Evolutionary conservation across 1,140 invertebrate species (phyloP).

Genomic region (Brachionus calyciflorus): DNA sequence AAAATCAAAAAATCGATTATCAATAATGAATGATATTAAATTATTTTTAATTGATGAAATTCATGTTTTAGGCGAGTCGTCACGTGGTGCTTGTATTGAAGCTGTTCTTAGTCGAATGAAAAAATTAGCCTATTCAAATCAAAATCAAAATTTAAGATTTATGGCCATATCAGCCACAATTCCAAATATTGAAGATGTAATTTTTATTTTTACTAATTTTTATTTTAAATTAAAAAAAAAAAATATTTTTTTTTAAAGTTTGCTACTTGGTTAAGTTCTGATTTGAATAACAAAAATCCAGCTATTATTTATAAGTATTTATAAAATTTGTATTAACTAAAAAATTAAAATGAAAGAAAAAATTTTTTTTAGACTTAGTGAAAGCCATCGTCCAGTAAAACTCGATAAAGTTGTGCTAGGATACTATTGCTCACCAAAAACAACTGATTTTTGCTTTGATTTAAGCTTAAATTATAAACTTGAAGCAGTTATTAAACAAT

Average conservation of each 20-base stretch:
- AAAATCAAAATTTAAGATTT: constrained; percentile 64
- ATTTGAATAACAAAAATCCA: constrained; percentile 53
- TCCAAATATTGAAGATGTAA: constrained; percentile 71
- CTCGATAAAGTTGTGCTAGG: constrained; percentile 72
- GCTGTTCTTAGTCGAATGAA: constrained; percentile 75
- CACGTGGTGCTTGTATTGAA: constrained; percentile 73
- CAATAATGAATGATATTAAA: constrained; percentile 67
- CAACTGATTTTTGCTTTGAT: constrained; percentile 72
- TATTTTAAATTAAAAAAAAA: background rate
- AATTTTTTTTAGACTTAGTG: constrained; percentile 65
- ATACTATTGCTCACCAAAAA: constrained; percentile 63
- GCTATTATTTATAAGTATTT: constrained; percentile 59
- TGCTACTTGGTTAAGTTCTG: constrained; percentile 66
- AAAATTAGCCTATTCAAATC: constrained; percentile 55
- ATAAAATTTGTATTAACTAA: background rate
- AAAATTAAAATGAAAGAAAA: background rate
- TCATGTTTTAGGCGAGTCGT: constrained; percentile 71
- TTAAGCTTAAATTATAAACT: constrained; percentile 73
- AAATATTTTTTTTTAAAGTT: constrained; percentile 57
- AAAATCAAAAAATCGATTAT: constrained; percentile 68
- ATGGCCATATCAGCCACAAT: constrained; percentile 76
- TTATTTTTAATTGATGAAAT: constrained; percentile 75
- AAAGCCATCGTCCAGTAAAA: constrained; percentile 71
- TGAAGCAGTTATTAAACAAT: constrained; percentile 67
- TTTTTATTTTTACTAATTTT: too few relatives aligned